Evolutionary conservation across 2,888 invertebrate genomes (phyloP).

Genomic region (Mythimna pallens): DNA sequence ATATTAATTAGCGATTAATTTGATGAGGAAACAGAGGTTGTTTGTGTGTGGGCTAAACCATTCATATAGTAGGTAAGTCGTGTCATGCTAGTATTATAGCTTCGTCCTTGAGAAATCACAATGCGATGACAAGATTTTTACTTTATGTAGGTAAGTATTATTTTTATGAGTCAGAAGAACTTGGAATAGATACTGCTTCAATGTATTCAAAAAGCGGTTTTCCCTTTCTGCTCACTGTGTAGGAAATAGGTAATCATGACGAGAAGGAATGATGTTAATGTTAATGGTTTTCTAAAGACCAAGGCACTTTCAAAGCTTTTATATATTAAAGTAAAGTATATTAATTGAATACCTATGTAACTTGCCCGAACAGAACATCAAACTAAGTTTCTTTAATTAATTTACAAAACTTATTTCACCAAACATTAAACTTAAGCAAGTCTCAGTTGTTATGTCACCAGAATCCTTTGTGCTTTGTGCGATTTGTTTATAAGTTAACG

Average conservation of each 20-base stretch:
- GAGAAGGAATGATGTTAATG: not conserved
- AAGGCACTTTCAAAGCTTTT: not conserved
- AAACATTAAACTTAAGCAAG: not conserved
- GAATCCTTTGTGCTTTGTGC: too few relatives aligned
- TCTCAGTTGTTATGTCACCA: not conserved
- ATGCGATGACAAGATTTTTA: conserved; percentile 24
- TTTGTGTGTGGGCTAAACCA: not conserved
- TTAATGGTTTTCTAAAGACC: not conserved
- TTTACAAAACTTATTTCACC: conserved; percentile 2
- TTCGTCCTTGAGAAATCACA: conserved; percentile 6
- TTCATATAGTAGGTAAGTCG: conserved; percentile 12
- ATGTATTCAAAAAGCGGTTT: not conserved
- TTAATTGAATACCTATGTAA: not conserved
- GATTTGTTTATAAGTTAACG: too few relatives aligned
- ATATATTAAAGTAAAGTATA: not conserved
- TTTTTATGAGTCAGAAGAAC: conserved; percentile 18
- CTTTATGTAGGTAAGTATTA: not conserved
- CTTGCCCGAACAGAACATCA: not conserved
- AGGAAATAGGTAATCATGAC: not conserved
- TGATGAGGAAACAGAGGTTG: conserved; percentile 4
- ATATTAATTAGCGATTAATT: conserved; percentile 34
- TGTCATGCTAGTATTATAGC: not conserved
- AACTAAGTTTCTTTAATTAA: not conserved
- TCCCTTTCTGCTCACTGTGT: not conserved
- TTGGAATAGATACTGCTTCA: not conserved